Base-by-base conservation (phyloP, 2,888 invertebrate species). In the Trichopria drosophilae region DNA sequence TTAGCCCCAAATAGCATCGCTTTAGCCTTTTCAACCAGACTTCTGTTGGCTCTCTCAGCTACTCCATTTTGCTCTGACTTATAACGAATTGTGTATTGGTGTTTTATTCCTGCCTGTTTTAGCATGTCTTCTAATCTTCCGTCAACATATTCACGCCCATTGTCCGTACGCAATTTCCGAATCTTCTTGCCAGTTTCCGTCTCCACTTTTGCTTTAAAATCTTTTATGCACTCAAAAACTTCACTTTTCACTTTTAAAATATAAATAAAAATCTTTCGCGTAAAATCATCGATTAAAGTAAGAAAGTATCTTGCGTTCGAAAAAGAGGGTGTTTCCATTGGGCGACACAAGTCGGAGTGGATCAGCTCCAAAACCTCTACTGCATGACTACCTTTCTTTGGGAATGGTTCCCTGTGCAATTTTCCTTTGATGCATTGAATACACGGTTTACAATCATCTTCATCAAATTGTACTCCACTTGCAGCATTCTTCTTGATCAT, bases 401-500 rank as follows among this genome's bases (percentile, higher is more conserved):
- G 34, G 37, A 44, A 50, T 4, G 18, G 10, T 4, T 28, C 26
- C 4, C 37, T 24, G 0, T 13, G 22, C 10, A 29, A 22, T 9
- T 50, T 50, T 1, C 28, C 49, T 15, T 35, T 12, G 1, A 43
- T 7, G 6, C 49, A 49, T 3, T 20, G 3, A 1, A 43, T n/a
- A 4, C 49, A 49, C 3, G 18, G 10, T n/a, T 35, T 22, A 4
- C 20, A 4, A 12, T 4, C 7, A 1, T 28, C n/a, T 6, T 28
- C 26, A 13, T 12, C 18, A 15, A 43, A 43, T 2, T 43, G 6
- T 3, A 35, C 16, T 12, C 36, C 43, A 10, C 7, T 22, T 6
- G 22, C 41, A 4, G 35, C 6, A 19, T 22, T 18, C 4, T 34
- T 24, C 16, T 6, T 43, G 3, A 49, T 16, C 1, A 19, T 6